These are phyloP conservation scores for Falco concolor DNA, from an alignment of 2,797 vertebrate genomes.

Conservation along the genomic window DNA sequence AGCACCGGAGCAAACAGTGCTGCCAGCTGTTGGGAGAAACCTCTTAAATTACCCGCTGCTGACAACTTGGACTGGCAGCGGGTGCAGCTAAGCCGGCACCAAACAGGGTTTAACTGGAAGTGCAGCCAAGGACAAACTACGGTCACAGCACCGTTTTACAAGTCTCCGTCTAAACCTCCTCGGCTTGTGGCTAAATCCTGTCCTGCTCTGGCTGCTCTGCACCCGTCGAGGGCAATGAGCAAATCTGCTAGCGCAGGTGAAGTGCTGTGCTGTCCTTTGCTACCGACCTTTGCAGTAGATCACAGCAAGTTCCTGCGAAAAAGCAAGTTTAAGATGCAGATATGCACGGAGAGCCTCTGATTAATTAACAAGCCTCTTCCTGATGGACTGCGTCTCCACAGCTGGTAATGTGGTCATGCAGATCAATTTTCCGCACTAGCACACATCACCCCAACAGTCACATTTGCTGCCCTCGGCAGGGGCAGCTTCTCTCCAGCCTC, in stretches of 20 bases:
- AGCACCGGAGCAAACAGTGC: neutral
- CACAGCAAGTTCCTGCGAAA: neutral
- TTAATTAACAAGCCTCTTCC: neutral
- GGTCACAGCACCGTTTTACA: neutral
- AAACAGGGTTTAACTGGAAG: neutral
- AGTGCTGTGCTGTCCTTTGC: neutral
- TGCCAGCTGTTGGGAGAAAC: constrained; percentile 33
- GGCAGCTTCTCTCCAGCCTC: neutral
- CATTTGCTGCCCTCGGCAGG: neutral
- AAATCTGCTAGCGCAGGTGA: neutral
- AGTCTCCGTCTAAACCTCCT: neutral
- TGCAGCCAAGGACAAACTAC: neutral
- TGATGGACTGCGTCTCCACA: neutral
- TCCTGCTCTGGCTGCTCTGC: neutral
- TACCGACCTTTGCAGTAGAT: neutral
- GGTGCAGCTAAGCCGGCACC: neutral
- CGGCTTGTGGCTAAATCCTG: neutral
- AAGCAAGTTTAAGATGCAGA: neutral
- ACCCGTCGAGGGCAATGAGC: accelerated
- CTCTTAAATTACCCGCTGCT: neutral
- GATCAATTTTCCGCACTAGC: neutral
- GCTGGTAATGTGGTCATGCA: neutral
- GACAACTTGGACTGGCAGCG: neutral
- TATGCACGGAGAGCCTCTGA: neutral
- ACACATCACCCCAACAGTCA: neutral